These are phyloP conservation scores for Protonemura montana DNA, from an alignment of 2,888 invertebrate genomes.

Conservation along the genomic window DNA sequence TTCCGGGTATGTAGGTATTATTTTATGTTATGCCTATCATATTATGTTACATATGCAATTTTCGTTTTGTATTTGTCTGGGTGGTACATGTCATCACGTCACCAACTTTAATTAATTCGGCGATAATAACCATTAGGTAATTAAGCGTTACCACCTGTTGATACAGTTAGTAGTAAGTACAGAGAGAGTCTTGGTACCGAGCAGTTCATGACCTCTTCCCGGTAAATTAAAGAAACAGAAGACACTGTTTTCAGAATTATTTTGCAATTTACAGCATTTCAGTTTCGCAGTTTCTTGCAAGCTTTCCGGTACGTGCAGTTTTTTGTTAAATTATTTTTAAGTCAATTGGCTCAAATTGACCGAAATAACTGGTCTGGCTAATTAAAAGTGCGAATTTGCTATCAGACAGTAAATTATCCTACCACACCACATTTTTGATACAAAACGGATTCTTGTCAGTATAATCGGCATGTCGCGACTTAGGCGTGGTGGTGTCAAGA, in stretches of 20 bases:
- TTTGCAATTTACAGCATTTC: not conserved
- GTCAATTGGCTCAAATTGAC: too few relatives aligned
- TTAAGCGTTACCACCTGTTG: not conserved
- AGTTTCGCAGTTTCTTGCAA: too few relatives aligned
- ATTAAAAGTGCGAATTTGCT: not conserved
- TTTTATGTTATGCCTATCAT: not conserved
- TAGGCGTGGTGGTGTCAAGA: not conserved
- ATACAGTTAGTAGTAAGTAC: not conserved
- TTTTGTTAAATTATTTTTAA: too few relatives aligned
- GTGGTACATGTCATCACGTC: not conserved
- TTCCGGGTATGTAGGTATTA: not conserved
- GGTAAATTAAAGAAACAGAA: not conserved
- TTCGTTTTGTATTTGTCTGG: too few relatives aligned
- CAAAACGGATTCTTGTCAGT: not conserved
- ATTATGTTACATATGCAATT: not conserved
- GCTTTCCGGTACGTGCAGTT: too few relatives aligned
- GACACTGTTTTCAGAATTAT: not conserved
- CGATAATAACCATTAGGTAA: not conserved
- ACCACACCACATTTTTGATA: not conserved
- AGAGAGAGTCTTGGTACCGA: too few relatives aligned
- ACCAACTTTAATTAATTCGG: not conserved
- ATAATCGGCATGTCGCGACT: not conserved
- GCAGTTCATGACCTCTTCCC: not conserved
- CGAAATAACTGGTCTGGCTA: too few relatives aligned
- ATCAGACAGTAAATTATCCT: not conserved